Percentiles rank a stretch among this genome's conserved stretches.
Conservation (phyloP, 1,140 invertebrate species). For the Drosophila orosa region DNA sequence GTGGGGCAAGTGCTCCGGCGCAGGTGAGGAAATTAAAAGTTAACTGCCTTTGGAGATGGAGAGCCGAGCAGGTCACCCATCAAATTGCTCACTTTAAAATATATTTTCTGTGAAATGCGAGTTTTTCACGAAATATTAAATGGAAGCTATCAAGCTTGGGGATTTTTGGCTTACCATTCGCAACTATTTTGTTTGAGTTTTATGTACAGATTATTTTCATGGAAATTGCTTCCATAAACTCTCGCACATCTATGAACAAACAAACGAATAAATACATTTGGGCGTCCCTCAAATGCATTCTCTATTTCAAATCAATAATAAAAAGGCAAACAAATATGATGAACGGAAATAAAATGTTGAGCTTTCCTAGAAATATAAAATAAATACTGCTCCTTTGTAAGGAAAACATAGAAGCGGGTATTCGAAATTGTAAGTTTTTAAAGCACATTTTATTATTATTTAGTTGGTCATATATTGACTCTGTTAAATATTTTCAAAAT, state of each 20-base stretch:
- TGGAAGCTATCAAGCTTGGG: not conserved
- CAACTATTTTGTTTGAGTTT: constrained; percentile 18
- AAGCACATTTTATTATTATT: not conserved
- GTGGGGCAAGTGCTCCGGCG: constrained; percentile 26
- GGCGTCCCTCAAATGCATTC: not conserved
- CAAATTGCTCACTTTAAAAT: constrained; percentile 25
- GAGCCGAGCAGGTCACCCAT: constrained; percentile 9
- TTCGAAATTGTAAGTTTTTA: not conserved
- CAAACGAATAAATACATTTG: constrained; percentile 3
- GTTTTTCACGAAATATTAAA: constrained; percentile 15
- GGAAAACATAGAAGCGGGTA: not conserved
- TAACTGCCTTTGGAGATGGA: constrained; percentile 47
- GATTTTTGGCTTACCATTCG: constrained; percentile 9
- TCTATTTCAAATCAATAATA: constrained; percentile 15
- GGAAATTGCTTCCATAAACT: not conserved
- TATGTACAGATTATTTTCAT: not conserved
- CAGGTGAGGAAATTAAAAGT: constrained; percentile 63
- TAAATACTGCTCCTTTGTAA: not conserved
- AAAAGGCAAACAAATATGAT: constrained; percentile 9
- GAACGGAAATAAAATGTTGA: constrained; percentile 1
- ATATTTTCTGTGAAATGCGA: constrained; percentile 10
- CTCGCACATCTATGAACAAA: not conserved
- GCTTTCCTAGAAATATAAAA: not conserved
- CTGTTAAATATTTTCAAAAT: not conserved
- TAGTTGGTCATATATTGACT: not conserved